phyloP scores from a whole-genome alignment of 2,888 invertebrate species.

The Morpho helenor region DNA sequence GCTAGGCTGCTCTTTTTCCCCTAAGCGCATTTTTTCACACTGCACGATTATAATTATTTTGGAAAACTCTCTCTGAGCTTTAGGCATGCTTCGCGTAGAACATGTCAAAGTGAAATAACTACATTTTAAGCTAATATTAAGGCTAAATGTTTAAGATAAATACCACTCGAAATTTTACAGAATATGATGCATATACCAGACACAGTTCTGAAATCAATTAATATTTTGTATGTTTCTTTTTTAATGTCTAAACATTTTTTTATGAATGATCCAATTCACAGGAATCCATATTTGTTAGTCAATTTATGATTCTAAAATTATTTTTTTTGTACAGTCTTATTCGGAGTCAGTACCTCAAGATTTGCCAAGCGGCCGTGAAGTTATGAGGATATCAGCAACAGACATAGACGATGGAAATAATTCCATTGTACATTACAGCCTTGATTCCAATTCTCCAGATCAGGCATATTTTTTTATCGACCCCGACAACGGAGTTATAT shows the following conservation, averaged over 20 bases:
- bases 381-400: constrained; percentile 94
- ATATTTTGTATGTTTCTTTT: too few relatives aligned
- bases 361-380: constrained; percentile 83
- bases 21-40: constrained; percentile 75
- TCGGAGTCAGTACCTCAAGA: constrained; percentile 91
- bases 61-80: constrained; percentile 72
- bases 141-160: constrained; percentile 30
- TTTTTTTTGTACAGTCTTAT: constrained; percentile 59
- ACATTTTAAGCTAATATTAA: constrained; percentile 28
- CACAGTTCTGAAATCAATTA: too few relatives aligned
- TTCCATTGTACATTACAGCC: constrained; percentile 88
- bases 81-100: constrained; percentile 75
- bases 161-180: constrained; percentile 17
- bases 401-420: constrained; percentile 96
- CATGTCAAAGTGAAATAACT: constrained; percentile 44
- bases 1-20: constrained; percentile 76
- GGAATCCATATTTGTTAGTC: too few relatives aligned
- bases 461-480: constrained; percentile 89
- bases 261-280: too few relatives aligned
- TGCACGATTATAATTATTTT: constrained; percentile 77
- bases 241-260: too few relatives aligned
- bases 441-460: constrained; percentile 69
- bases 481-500: constrained; percentile 90
- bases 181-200: neutral
- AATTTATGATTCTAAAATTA: too few relatives aligned